Conservation (phyloP, 2,113 vertebrate genomes). For the Rhinogobius similis region DNA sequence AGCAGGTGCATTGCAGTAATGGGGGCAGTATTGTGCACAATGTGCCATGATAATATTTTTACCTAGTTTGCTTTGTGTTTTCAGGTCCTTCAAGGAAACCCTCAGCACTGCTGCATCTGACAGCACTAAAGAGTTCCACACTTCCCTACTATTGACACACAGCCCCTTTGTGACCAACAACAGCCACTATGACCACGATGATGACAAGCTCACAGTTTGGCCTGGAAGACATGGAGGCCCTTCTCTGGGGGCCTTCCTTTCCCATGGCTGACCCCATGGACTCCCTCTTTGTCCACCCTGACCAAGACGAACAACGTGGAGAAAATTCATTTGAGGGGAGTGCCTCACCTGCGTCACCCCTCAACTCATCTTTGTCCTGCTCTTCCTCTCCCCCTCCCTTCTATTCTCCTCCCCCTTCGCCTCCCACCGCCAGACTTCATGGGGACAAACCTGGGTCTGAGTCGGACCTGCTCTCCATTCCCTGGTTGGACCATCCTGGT, state of each 20-base stretch:
- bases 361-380: constrained; percentile 59
- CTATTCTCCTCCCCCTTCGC: constrained; percentile 66
- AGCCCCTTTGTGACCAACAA: constrained; percentile 67
- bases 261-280: constrained; percentile 88
- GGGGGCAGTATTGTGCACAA: constrained; percentile 46
- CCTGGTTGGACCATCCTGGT: constrained; percentile 80
- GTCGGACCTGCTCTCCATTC: constrained; percentile 69
- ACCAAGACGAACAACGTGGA: constrained; percentile 56
- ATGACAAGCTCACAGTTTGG: constrained; percentile 91
- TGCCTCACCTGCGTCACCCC: constrained; percentile 45
- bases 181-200: constrained; percentile 83
- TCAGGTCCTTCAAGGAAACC: constrained; percentile 85
- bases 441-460: constrained; percentile 64
- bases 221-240: constrained; percentile 86
- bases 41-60: neutral
- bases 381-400: constrained; percentile 68
- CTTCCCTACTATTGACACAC: constrained; percentile 46
- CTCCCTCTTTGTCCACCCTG: constrained; percentile 72
- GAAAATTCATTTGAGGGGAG: constrained; percentile 73
- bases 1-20: constrained; percentile 21
- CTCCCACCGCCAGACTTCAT: constrained; percentile 31
- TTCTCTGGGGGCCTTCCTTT: constrained; percentile 87
- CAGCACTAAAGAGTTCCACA: constrained; percentile 76
- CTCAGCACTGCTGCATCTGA: constrained; percentile 90
- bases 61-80: neutral